phyloP scores from a whole-genome alignment of 2,888 invertebrate genomes.

The Synanthedon andrenaeformis region DNA sequence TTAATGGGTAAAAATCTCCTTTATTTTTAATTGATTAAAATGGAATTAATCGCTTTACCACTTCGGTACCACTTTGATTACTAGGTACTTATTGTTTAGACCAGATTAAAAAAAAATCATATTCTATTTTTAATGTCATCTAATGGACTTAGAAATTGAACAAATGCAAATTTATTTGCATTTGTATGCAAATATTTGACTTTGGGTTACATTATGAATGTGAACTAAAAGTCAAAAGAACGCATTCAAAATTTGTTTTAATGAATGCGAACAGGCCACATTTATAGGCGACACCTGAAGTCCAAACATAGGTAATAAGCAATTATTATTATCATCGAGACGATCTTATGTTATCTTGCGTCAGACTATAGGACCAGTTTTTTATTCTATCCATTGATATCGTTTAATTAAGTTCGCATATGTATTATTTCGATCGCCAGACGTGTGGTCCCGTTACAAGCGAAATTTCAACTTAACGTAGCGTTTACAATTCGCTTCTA shows the following conservation, averaged over 20 bases:
- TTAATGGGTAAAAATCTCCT: too few species aligned
- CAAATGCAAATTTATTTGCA: too few species aligned
- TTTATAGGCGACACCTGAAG: constrained; percentile 13
- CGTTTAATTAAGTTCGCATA: constrained; percentile 16
- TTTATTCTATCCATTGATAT: constrained; percentile 5
- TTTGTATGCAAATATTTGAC: too few species aligned
- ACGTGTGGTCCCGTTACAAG: constrained; percentile 1
- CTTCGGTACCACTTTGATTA: background rate
- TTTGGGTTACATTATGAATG: too few species aligned
- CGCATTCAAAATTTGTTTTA: background rate
- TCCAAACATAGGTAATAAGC: constrained; percentile 3
- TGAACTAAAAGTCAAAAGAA: too few species aligned
- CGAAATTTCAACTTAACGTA: background rate
- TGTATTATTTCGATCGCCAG: constrained; percentile 7
- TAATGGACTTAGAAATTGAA: too few species aligned
- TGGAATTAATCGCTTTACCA: too few species aligned
- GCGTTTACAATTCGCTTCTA: too few species aligned
- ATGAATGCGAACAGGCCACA: constrained; percentile 1
- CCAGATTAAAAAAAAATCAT: background rate
- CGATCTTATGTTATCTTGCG: constrained; percentile 13
- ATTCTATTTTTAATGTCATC: too few species aligned
- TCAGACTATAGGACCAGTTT: constrained; percentile 15
- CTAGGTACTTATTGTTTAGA: background rate
- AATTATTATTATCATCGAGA: constrained; percentile 5
- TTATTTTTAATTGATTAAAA: too few species aligned